Evolutionary conservation across 2,888 invertebrate genomes (phyloP), one percentile per base, ranked within the genome.

Genomic region (Spialia ferax): DNA sequence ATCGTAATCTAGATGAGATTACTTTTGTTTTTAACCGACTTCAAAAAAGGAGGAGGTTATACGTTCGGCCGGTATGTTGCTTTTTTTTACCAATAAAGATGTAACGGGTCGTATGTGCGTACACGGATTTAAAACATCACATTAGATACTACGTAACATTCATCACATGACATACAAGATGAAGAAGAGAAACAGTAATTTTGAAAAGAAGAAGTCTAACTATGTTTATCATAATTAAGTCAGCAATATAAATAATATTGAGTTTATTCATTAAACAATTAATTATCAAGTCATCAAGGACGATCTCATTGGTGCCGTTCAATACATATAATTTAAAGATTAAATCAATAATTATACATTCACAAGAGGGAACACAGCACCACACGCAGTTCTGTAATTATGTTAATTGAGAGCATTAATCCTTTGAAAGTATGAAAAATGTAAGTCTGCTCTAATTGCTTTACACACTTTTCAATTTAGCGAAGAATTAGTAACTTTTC

Each of bases 371-470:
- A 54, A 35, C 35, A 35, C 15, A 26, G 35, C 26, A 59, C 13
- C 65, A 59, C 56, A 59, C 59, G 48, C 23, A 6, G 54, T 63
- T 55, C 48, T 50, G 15, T 57, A 64, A 50, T 64, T 57, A 64
- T 64, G 48, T 11, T 64, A 57, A 64, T 57, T 35, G 11, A 29
- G n/a, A 32, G 35, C 7, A 55, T 45, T 50, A 64, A 57, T 56
- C 50, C 35, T 57, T 32, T 22, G 15, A 26, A 54, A 29, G 29
- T 6, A 29, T 29, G 10, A 29, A 32, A 32, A 32, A 32, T 32
- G 11, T 10, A 32, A 8, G 32, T 10, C 32, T 10, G 32, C 11
- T n/a, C n/a, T 29, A 29, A 32, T 32, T 32, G 32, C 11, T 32
- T 10, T 32, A 10, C 8, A 32, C 11, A 32, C 11, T 32, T 32